These are phyloP conservation scores for Channa striata DNA, from an alignment of 2,797 vertebrate species.

Conservation along the genomic window DNA sequence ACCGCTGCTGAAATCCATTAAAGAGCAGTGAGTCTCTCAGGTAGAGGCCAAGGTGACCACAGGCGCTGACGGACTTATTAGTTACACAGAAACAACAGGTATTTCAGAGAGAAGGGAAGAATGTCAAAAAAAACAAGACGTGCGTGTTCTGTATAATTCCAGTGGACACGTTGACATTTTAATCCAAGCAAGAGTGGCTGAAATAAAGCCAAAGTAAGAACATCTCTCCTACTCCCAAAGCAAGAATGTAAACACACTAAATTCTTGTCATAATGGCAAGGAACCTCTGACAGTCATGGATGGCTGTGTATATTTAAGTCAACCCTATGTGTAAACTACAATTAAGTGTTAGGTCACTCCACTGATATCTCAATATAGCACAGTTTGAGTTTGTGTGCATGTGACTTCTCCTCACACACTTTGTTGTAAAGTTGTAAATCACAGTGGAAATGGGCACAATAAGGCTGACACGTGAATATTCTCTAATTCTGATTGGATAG, in stretches of 20 bases:
- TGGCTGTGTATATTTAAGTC: constrained; percentile 76
- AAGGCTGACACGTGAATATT: too few relatives aligned
- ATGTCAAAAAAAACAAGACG: constrained; percentile 26
- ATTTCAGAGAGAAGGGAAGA: constrained; percentile 5
- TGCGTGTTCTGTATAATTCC: constrained; percentile 42
- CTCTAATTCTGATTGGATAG: too few relatives aligned
- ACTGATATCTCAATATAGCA: constrained; percentile 64
- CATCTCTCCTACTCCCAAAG: constrained; percentile 80
- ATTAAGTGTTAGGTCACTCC: constrained; percentile 57
- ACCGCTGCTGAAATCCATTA: constrained; percentile 58
- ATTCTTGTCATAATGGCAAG: constrained; percentile 80
- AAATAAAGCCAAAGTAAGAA: constrained; percentile 76
- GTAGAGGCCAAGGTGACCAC: constrained; percentile 11
- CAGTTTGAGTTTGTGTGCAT: constrained; percentile 53
- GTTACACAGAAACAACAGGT: background rate
- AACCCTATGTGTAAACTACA: constrained; percentile 72
- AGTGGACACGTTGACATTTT: constrained; percentile 74
- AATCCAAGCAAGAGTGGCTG: constrained; percentile 62
- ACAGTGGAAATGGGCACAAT: too few relatives aligned
- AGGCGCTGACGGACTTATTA: constrained; percentile 1
- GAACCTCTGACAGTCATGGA: constrained; percentile 77
- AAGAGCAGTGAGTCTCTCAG: constrained; percentile 11
- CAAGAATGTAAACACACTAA: constrained; percentile 88
- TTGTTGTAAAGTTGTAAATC: constrained; percentile 15
- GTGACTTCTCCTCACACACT: constrained; percentile 58